A percentile compares a stretch with the other conserved stretches of the same genome.
Conservation (phyloP, 2,888 invertebrate genomes). For the Elysia crispata region DNA sequence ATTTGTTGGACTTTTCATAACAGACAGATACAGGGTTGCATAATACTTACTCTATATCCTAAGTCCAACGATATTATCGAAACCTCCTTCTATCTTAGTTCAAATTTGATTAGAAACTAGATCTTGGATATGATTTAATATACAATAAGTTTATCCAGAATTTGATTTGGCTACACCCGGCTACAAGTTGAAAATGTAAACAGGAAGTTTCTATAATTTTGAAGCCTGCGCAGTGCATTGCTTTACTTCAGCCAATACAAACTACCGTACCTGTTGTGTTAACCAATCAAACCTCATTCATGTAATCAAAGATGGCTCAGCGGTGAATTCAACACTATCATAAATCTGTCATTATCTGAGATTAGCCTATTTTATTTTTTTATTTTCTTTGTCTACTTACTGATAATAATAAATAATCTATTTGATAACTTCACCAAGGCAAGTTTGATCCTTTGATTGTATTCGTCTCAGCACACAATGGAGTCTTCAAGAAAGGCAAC, state of each 20-base stretch:
- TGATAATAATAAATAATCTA: background rate
- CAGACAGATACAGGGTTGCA: no score
- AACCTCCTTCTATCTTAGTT: no score
- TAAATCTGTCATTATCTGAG: no score
- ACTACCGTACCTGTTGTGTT: background rate
- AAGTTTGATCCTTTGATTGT: background rate
- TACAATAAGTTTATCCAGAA: no score
- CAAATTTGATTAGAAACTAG: no score
- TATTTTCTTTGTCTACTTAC: background rate
- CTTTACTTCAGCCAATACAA: no score
- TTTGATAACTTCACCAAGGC: background rate
- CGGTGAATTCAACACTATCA: slow-evolving; percentile 31
- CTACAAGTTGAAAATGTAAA: slow-evolving; percentile 26
- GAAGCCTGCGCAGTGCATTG: slow-evolving; percentile 27
- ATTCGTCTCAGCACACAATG: slow-evolving; percentile 9
- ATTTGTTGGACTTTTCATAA: no score
- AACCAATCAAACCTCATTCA: slow-evolving; percentile 22
- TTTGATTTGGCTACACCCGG: no score
- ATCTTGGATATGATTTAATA: no score
- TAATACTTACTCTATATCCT: no score
- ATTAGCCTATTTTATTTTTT: background rate
- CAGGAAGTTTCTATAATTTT: slow-evolving; percentile 26
- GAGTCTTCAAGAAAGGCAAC: no score
- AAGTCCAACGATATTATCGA: no score
- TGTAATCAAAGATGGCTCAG: slow-evolving; percentile 15